Evolutionary conservation across 2,113 vertebrate species (phyloP).

Genomic region (Nothobranchius kuhntae): DNA sequence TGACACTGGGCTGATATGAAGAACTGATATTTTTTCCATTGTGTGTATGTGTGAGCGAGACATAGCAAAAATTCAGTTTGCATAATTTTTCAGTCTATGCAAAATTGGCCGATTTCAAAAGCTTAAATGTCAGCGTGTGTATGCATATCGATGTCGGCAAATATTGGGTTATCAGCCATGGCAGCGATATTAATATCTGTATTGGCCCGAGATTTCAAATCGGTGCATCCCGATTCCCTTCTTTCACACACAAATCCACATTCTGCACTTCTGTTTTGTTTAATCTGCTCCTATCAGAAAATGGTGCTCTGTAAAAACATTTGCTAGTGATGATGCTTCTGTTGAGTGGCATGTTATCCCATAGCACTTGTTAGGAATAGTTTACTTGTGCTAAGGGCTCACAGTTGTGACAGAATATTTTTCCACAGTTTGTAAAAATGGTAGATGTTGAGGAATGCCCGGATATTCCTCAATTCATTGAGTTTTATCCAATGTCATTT

Average conservation of each 20-base stretch:
- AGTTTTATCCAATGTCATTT: not conserved
- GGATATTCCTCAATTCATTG: not conserved
- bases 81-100: too few species aligned
- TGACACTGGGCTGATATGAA: too few species aligned
- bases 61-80: too few species aligned
- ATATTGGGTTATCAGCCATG: too few species aligned
- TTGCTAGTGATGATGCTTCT: conserved; percentile 4
- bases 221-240: too few species aligned
- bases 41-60: too few species aligned
- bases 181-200: too few species aligned
- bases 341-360: conserved; percentile 4
- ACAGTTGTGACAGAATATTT: conserved; percentile 9
- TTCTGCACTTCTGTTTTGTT: not conserved
- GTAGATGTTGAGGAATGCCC: conserved; percentile 34
- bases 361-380: conserved; percentile 17
- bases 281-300: not conserved
- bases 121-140: too few species aligned
- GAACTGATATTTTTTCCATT: too few species aligned
- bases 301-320: conserved; percentile 1
- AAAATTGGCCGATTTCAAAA: too few species aligned
- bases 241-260: conserved; percentile 48
- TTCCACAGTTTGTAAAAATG: conserved; percentile 1
- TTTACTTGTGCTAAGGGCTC: not conserved
- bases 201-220: too few species aligned
- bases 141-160: too few species aligned